These are phyloP conservation scores for Sebastes variabilis DNA, from an alignment of 2,797 vertebrate species.

Conservation along the genomic window DNA sequence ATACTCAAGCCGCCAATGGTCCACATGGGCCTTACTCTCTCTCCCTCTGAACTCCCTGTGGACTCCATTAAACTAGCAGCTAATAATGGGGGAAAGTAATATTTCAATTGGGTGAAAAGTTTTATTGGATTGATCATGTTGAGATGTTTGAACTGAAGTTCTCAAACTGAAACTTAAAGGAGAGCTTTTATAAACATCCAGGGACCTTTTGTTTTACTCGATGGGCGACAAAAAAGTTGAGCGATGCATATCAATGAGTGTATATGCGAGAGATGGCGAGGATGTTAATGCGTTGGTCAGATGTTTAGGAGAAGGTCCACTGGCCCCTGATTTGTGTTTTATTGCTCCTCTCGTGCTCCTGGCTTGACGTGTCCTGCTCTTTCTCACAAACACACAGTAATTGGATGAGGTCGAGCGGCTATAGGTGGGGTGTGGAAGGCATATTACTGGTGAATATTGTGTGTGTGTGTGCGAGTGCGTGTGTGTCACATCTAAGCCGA, in stretches of 20 bases:
- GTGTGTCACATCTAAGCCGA: conserved; percentile 76
- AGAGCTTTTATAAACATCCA: conserved; percentile 34
- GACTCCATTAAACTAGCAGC: conserved; percentile 76
- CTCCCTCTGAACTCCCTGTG: conserved; percentile 40
- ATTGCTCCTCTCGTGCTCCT: conserved; percentile 70
- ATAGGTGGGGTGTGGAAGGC: conserved; percentile 74
- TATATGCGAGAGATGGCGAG: conserved; percentile 32
- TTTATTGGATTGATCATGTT: conserved; percentile 67
- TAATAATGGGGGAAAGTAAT: conserved; percentile 70
- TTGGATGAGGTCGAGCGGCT: conserved; percentile 77
- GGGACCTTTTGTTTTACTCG: conserved; percentile 32
- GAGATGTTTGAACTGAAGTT: conserved; percentile 55
- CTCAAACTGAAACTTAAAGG: conserved; percentile 38
- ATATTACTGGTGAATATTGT: conserved; percentile 61
- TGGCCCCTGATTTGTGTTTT: conserved; percentile 75
- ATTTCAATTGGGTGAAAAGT: conserved; percentile 70
- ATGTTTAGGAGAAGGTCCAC: conserved; percentile 73
- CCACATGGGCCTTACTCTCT: conserved; percentile 44
- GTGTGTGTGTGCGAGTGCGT: conserved; percentile 48
- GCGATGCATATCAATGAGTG: conserved; percentile 60
- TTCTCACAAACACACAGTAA: conserved; percentile 86
- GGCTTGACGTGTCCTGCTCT: conserved; percentile 84
- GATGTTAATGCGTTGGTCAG: conserved; percentile 78
- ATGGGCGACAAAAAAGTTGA: background rate
- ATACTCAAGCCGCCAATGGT: conserved; percentile 51